Conservation (phyloP, 2,113 vertebrate species). For the Tachysurus vachellii region DNA sequence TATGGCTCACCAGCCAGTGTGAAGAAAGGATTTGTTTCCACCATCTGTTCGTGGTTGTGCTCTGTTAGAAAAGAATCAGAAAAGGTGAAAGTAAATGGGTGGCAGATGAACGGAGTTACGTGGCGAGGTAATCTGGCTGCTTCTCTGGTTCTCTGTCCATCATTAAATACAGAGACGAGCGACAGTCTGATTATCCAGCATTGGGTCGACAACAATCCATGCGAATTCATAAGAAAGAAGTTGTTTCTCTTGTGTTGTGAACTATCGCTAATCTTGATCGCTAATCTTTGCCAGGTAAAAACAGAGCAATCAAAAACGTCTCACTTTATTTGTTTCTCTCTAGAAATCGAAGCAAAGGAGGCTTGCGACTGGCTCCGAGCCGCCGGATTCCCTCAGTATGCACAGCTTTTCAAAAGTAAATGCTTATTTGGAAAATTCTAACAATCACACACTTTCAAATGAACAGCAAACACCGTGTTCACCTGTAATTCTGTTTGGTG, state of each 20-base stretch:
- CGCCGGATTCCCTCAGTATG: constrained; percentile 89
- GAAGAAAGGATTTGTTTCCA: constrained; percentile 42
- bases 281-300: constrained; percentile 57
- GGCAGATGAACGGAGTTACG: constrained; percentile 33
- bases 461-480: constrained; percentile 27
- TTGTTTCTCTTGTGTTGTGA: neutral
- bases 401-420: constrained; percentile 88
- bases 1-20: constrained; percentile 36
- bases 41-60: constrained; percentile 53
- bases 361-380: constrained; percentile 88
- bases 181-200: constrained; percentile 50
- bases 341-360: constrained; percentile 90
- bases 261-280: constrained; percentile 58
- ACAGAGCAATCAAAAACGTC: constrained; percentile 50
- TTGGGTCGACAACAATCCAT: constrained; percentile 25
- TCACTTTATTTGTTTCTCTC: constrained; percentile 56
- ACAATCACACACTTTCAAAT: constrained; percentile 9
- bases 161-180: constrained; percentile 32
- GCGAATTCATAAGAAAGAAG: constrained; percentile 53
- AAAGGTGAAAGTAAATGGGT: constrained; percentile 49
- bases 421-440: constrained; percentile 26
- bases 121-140: neutral
- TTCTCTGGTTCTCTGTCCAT: neutral
- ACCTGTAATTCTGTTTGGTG: constrained; percentile 43
- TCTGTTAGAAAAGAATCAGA: constrained; percentile 20